These are phyloP conservation scores for Columbina picui DNA, from an alignment of 2,113 vertebrate species.

Conservation along the genomic window DNA sequence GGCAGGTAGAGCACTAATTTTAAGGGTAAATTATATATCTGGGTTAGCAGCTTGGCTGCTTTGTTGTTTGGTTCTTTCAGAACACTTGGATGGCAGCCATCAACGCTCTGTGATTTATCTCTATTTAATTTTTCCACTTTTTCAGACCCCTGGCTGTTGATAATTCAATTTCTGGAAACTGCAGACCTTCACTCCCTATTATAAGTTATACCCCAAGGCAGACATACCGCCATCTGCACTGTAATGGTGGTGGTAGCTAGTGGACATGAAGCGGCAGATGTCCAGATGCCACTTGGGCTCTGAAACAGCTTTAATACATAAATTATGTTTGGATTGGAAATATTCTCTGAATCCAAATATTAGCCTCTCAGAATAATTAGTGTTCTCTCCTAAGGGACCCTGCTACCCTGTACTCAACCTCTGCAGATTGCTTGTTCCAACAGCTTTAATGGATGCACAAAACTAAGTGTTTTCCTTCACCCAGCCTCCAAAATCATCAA, in stretches of 20 bases:
- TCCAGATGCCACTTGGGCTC: slow-evolving; percentile 5
- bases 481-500: not conserved
- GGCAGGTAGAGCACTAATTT: not conserved
- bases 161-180: slow-evolving; percentile 56
- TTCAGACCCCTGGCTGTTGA: slow-evolving; percentile 34
- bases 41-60: slow-evolving; percentile 30
- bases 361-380: not conserved
- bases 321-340: slow-evolving; percentile 3
- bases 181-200: slow-evolving; percentile 8
- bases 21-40: slow-evolving; percentile 50
- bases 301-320: slow-evolving; percentile 5
- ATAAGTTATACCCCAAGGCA: slow-evolving; percentile 42
- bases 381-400: not conserved
- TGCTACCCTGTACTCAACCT: not conserved
- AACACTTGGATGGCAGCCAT: slow-evolving; percentile 40
- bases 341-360: not conserved
- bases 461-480: not conserved
- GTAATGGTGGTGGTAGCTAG: slow-evolving; percentile 2
- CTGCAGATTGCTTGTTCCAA: fast-evolving
- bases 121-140: slow-evolving; percentile 53
- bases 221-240: slow-evolving; percentile 27
- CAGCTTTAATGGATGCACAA: not conserved
- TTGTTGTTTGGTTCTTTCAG: slow-evolving; percentile 45
- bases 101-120: slow-evolving; percentile 34
- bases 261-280: not conserved